A percentile compares a stretch with the other conserved stretches of the same genome.
Evolutionary conservation across 2,888 invertebrate genomes (phyloP).

Genomic region (Crioceris asparagi): DNA sequence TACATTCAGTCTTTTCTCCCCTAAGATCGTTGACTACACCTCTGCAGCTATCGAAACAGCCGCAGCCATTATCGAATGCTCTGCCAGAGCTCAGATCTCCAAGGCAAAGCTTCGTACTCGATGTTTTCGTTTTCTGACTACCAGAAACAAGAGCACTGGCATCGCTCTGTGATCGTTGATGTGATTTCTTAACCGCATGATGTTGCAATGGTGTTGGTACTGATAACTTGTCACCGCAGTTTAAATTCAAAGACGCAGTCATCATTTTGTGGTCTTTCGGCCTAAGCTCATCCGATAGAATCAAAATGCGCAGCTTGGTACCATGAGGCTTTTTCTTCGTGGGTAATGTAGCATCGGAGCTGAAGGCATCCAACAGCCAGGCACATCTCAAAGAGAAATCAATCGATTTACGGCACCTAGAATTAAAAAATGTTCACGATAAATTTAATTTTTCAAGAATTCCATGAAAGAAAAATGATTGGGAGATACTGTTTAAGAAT

Average conservation of each 20-base stretch:
- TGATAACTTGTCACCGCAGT: constrained; percentile 25
- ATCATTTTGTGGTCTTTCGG: constrained; percentile 22
- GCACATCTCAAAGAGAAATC: constrained; percentile 94
- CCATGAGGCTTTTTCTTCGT: constrained; percentile 65
- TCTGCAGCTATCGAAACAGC: constrained; percentile 78
- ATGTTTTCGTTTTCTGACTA: constrained; percentile 18
- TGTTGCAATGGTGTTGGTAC: constrained; percentile 31
- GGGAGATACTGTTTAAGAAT: constrained; percentile 5
- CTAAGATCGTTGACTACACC: constrained; percentile 67
- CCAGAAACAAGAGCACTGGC: constrained; percentile 59
- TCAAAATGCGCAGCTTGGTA: constrained; percentile 61
- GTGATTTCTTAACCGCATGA: constrained; percentile 66
- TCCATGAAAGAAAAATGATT: not conserved
- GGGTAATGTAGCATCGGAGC: constrained; percentile 58
- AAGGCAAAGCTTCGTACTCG: constrained; percentile 55
- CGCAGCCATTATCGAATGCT: constrained; percentile 95
- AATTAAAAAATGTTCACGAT: too few species aligned
- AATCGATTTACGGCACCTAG: constrained; percentile 83
- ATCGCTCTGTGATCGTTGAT: constrained; percentile 61
- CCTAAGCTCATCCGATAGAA: constrained; percentile 55
- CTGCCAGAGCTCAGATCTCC: constrained; percentile 90
- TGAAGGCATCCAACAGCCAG: constrained; percentile 94
- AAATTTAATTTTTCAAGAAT: constrained; percentile 4
- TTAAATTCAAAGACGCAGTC: constrained; percentile 24
- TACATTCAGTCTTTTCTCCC: constrained; percentile 66